phyloP scores from a whole-genome alignment of 2,888 invertebrate species.

The Cephus nigrinus region DNA sequence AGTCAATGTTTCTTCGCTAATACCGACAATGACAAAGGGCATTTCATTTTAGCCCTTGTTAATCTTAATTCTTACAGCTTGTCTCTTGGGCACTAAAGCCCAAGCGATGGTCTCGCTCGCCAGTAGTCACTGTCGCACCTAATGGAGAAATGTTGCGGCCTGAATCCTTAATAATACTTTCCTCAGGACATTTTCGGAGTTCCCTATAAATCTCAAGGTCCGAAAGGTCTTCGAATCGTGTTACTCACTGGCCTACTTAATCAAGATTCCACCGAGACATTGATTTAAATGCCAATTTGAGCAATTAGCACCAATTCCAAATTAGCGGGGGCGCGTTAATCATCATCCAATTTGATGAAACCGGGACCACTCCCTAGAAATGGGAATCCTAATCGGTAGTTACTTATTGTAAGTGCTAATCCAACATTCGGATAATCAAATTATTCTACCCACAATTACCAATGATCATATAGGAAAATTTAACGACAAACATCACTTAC shows the following conservation, averaged over 20 bases:
- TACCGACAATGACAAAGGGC: conserved; percentile 57
- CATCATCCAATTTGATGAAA: neutral
- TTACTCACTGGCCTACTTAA: neutral
- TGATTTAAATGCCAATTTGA: neutral
- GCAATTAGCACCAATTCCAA: neutral
- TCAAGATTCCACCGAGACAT: neutral
- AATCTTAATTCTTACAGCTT: conserved; percentile 58
- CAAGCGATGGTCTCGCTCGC: neutral
- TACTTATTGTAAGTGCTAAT: neutral
- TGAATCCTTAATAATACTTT: conserved; percentile 6
- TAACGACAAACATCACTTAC: conserved; percentile 38
- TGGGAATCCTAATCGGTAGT: neutral
- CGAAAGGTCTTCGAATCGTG: neutral
- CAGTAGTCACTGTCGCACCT: conserved; percentile 31
- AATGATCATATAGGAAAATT: conserved; percentile 23
- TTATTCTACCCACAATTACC: neutral
- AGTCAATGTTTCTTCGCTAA: conserved; percentile 51
- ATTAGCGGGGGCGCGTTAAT: neutral
- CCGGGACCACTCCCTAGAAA: neutral
- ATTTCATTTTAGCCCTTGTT: conserved; percentile 45
- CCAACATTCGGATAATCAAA: neutral
- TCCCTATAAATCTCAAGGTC: neutral
- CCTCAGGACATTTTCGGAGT: neutral
- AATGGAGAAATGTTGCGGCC: conserved; percentile 48
- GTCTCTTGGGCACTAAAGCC: conserved; percentile 34